These are phyloP conservation scores for Isaurus tuberculatus DNA, from an alignment of 92 coral and sea anemone genomes.

Conservation along the genomic window DNA sequence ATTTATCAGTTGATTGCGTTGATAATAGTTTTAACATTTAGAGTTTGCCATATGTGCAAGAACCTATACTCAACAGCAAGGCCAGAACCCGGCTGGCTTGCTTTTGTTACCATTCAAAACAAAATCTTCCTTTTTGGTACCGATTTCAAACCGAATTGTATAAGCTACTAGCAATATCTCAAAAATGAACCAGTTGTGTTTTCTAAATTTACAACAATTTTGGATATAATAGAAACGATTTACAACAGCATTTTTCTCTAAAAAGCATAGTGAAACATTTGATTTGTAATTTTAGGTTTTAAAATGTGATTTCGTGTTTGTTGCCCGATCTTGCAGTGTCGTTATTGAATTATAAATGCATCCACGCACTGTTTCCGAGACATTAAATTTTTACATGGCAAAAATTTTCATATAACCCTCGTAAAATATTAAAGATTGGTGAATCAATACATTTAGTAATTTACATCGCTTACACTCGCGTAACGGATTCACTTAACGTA, in stretches of 20 bases:
- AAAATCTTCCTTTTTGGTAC: not conserved
- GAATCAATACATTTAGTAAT: not conserved
- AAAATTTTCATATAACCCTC: constrained; percentile 12
- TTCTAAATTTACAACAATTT: not conserved
- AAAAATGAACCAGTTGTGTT: not conserved
- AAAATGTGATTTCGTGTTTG: constrained; percentile 12
- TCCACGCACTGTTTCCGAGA: constrained; percentile 1
- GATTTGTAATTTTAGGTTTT: not conserved
- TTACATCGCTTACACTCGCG: constrained; percentile 7
- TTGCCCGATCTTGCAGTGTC: constrained; percentile 5
- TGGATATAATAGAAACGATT: not conserved
- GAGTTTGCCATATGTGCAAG: not conserved
- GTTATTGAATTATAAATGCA: constrained; percentile 35
- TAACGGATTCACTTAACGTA: constrained; percentile 38
- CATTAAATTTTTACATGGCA: constrained; percentile 42
- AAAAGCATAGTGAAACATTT: not conserved
- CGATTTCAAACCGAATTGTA: not conserved
- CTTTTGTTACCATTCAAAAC: constrained; percentile 10
- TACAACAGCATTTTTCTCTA: not conserved
- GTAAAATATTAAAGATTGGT: constrained; percentile 38
- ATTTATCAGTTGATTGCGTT: constrained; percentile 9
- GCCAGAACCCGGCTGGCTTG: not conserved
- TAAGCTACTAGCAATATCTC: not conserved
- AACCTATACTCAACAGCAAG: not conserved
- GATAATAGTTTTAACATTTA: constrained; percentile 4